Evolutionary conservation across 2,797 vertebrate genomes (phyloP).

Genomic region (Clarias platycephalus): DNA sequence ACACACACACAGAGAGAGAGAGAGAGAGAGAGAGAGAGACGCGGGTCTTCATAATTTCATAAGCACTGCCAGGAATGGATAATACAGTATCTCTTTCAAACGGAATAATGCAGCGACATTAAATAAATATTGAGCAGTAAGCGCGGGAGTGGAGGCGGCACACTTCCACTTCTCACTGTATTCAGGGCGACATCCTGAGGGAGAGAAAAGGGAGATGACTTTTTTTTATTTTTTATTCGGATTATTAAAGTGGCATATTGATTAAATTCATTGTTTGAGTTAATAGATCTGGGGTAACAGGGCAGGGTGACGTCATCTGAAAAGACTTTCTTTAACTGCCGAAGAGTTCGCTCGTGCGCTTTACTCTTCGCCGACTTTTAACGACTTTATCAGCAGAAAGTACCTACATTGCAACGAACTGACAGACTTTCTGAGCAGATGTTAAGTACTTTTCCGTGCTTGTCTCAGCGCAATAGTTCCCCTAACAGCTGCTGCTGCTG

Average conservation of each 20-base stretch:
- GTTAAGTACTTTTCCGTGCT: constrained; percentile 16
- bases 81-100: constrained; percentile 35
- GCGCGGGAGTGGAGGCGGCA: neutral
- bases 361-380: neutral
- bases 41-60: constrained; percentile 45
- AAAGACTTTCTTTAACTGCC: neutral
- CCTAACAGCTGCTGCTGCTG: constrained; percentile 15
- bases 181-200: neutral
- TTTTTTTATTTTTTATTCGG: neutral
- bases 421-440: constrained; percentile 23
- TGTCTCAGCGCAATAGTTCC: constrained; percentile 18
- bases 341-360: neutral
- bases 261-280: neutral
- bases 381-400: constrained; percentile 13
- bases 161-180: neutral
- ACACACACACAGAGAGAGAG: neutral
- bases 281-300: neutral
- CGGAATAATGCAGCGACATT: constrained; percentile 52
- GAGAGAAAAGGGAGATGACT: neutral
- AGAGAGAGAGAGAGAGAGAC: no score
- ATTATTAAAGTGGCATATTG: neutral
- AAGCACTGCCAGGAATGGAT: neutral
- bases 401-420: neutral
- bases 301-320: neutral
- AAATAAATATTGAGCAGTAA: constrained; percentile 50